These are phyloP conservation scores for Plebejus argus DNA, from an alignment of 2,888 invertebrate genomes.

Conservation along the genomic window DNA sequence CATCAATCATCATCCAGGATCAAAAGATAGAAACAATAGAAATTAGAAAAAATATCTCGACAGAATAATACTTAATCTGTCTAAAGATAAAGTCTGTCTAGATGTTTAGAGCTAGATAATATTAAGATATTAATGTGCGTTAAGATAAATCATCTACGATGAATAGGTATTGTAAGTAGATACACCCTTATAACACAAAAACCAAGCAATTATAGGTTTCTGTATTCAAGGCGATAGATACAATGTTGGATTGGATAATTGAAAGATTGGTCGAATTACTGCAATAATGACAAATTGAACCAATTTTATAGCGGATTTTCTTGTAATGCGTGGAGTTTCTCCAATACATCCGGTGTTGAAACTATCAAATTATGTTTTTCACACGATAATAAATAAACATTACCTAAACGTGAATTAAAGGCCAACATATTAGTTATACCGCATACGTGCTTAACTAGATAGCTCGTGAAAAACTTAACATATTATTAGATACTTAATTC, in stretches of 20 bases:
- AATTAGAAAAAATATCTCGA: no score
- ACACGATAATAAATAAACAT: neutral
- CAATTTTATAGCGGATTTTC: constrained; percentile 26
- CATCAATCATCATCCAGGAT: no score
- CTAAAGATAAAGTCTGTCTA: no score
- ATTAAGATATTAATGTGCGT: no score
- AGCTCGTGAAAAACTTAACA: neutral
- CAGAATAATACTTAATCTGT: no score
- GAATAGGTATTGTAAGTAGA: neutral
- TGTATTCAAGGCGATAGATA: constrained; percentile 17
- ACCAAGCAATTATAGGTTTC: neutral
- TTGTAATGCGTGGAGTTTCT: constrained; percentile 16
- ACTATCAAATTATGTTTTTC: constrained; percentile 18
- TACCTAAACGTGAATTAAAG: neutral
- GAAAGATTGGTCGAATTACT: constrained; percentile 14
- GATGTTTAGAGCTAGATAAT: no score
- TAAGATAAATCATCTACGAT: no score
- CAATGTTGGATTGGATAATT: constrained; percentile 22
- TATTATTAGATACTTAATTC: neutral
- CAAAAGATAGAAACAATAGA: no score
- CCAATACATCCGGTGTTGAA: constrained; percentile 7
- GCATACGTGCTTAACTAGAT: neutral
- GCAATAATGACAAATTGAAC: constrained; percentile 27
- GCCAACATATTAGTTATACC: neutral
- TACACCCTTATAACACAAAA: neutral